Conservation (phyloP, 2,888 invertebrate species). For the Cephus nigrinus region DNA sequence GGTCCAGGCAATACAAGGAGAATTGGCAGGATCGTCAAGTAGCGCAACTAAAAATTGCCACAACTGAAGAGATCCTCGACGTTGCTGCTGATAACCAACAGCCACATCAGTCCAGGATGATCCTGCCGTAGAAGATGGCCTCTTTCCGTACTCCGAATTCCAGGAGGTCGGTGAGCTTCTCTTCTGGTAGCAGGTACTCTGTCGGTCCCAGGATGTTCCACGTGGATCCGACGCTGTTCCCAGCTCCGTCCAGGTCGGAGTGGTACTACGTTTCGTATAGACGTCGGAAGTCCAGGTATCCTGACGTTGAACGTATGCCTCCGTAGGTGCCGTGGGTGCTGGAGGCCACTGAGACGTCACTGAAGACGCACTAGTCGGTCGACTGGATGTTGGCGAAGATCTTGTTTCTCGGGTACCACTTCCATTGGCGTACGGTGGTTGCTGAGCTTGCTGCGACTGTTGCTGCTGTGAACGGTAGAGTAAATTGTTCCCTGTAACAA, state of each 20-base stretch:
- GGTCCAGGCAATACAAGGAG: constrained; percentile 93
- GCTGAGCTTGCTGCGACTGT: constrained; percentile 38
- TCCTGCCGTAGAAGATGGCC: constrained; percentile 44
- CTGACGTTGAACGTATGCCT: constrained; percentile 37
- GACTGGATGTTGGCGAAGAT: constrained; percentile 47
- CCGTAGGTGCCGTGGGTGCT: constrained; percentile 21
- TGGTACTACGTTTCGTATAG: constrained; percentile 49
- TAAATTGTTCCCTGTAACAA: constrained; percentile 30
- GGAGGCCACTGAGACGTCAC: constrained; percentile 47
- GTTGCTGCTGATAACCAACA: constrained; percentile 65
- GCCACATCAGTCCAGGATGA: constrained; percentile 55
- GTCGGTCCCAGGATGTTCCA: constrained; percentile 56
- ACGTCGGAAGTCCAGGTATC: constrained; percentile 46
- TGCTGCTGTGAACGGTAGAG: constrained; percentile 36
- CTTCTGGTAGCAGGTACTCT: constrained; percentile 46
- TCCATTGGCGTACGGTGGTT: constrained; percentile 19
- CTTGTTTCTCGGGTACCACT: constrained; percentile 38
- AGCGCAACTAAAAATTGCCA: constrained; percentile 95
- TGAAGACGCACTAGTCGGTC: constrained; percentile 52
- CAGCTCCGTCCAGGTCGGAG: constrained; percentile 58
- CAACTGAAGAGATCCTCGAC: constrained; percentile 89
- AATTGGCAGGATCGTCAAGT: constrained; percentile 76
- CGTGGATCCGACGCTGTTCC: constrained; percentile 49
- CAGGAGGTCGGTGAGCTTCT: constrained; percentile 51
- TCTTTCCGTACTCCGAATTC: constrained; percentile 51